Base-by-base conservation (phyloP, 2,888 invertebrate genomes). In the Cephalotes varians region DNA sequence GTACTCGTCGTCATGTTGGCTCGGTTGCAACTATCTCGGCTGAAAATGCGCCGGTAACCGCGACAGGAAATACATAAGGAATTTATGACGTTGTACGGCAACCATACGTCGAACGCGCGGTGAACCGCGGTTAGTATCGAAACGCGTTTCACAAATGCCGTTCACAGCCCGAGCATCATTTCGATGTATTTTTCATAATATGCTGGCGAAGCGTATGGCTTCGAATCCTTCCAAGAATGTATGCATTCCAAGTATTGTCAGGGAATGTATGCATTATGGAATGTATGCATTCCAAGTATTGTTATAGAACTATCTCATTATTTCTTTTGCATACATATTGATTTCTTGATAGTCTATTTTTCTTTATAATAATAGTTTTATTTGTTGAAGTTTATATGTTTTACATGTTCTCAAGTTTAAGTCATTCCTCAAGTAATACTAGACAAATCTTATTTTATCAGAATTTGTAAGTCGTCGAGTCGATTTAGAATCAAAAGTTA, bases 61-160 rank as follows among this genome's bases (percentile, higher is more conserved):
- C 89, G 88, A 87, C 89, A 89, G 89, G 89, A 89, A 89, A 89
- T 89, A 86, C 88, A 86, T 81, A 67, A 88, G 88, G 84, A 80
- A 86, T 89, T 89, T 89, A 89, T 88, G 89, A 88, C 85, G 85
- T 86, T 84, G 88, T 86, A 84, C 71, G 83, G 84, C 86, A 67
- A 81, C 84, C 82, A 86, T 81, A 81, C 86, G 81, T 82, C 64
- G 85, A 87, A 72, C 60, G 85, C 82, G 76, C 87, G 67, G 84
- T 81, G 83, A 83, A 86, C 82, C 74, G 88, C 85, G 86, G 88
- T 89, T 84, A 81, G 84, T 84, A 88, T 85, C 89, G 89, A 86
- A 71, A 67, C 71, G 77, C 80, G 71, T 60, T 80, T 82, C 69
- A 47, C 81, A 54, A 67, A 58, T 18, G 54, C 34, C 69, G 49